Evolutionary conservation across 2,888 invertebrate species (phyloP).

Genomic region (Acleris sparsana): DNA sequence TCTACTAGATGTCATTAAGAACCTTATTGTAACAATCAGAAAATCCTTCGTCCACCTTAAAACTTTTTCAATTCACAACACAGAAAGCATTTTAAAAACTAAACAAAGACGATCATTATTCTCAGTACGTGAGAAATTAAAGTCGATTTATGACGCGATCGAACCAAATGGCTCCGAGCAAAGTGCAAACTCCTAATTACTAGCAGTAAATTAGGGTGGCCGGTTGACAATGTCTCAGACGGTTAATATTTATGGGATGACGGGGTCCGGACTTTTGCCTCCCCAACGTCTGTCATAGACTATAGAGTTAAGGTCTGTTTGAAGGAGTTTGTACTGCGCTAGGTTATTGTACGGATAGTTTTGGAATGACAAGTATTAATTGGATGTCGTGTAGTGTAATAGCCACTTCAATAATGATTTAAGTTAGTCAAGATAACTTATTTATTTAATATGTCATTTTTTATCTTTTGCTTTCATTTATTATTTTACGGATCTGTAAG

Average conservation of each 20-base stretch:
- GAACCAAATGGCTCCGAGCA: constrained; percentile 81
- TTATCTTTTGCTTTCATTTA: no score
- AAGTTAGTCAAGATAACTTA: no score
- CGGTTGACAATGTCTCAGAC: constrained; percentile 82
- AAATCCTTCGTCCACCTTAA: constrained; percentile 5
- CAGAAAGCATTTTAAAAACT: constrained; percentile 30
- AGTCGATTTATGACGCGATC: constrained; percentile 55
- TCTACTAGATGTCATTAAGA: constrained; percentile 23
- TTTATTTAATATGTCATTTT: no score
- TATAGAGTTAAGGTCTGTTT: constrained; percentile 49
- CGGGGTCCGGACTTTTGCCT: constrained; percentile 64
- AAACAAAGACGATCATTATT: constrained; percentile 36
- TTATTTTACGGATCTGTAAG: no score
- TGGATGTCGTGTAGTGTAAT: not conserved
- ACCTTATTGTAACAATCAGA: constrained; percentile 11
- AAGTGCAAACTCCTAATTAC: constrained; percentile 83
- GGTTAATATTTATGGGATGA: constrained; percentile 77
- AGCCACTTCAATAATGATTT: no score
- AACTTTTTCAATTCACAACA: constrained; percentile 32
- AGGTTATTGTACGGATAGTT: constrained; percentile 31
- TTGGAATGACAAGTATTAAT: constrained; percentile 12
- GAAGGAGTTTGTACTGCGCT: constrained; percentile 33
- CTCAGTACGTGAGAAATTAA: constrained; percentile 36
- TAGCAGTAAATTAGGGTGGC: constrained; percentile 82
- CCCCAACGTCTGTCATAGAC: constrained; percentile 62